These are phyloP conservation scores for Cherax quadricarinatus DNA, from an alignment of 1,140 invertebrate genomes.

Conservation along the genomic window DNA sequence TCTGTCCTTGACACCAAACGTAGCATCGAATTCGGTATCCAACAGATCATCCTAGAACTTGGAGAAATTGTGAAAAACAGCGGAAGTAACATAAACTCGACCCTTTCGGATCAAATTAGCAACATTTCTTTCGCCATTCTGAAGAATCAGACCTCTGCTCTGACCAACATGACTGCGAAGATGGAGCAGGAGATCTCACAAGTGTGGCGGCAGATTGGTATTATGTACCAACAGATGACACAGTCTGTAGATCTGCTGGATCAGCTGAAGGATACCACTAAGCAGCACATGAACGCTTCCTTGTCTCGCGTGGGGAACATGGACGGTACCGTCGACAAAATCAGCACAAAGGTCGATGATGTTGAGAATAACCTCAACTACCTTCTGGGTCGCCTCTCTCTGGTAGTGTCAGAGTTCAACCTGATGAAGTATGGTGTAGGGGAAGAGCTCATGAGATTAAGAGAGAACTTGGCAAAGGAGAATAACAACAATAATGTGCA, in stretches of 20 bases:
- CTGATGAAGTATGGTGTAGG: conserved; percentile 82
- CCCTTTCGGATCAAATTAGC: conserved; percentile 84
- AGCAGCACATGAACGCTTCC: conserved; percentile 87
- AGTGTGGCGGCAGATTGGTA: conserved; percentile 91
- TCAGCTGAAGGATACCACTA: conserved; percentile 80
- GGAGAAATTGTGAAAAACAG: conserved; percentile 79
- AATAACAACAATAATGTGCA: conserved; percentile 14
- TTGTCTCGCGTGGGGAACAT: conserved; percentile 84
- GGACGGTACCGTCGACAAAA: conserved; percentile 76
- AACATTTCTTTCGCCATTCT: conserved; percentile 84
- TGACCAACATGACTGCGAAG: conserved; percentile 85
- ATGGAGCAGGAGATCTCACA: conserved; percentile 90
- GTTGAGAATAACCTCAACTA: conserved; percentile 92
- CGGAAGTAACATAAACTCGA: conserved; percentile 82
- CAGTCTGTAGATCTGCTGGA: conserved; percentile 86
- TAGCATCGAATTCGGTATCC: conserved; percentile 88
- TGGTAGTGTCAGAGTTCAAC: conserved; percentile 91
- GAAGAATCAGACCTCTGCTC: conserved; percentile 84
- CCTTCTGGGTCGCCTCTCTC: conserved; percentile 85
- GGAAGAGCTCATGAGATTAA: conserved; percentile 67
- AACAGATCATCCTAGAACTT: conserved; percentile 90
- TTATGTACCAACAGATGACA: conserved; percentile 90
- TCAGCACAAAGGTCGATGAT: conserved; percentile 87
- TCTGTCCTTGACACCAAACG: conserved; percentile 90
- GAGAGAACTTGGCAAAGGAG: conserved; percentile 51